A percentile compares a stretch with the other conserved stretches of the same genome.
These are phyloP conservation scores for Morpho deidamia DNA, from an alignment of 2,888 invertebrate species.

Conservation along the genomic window DNA sequence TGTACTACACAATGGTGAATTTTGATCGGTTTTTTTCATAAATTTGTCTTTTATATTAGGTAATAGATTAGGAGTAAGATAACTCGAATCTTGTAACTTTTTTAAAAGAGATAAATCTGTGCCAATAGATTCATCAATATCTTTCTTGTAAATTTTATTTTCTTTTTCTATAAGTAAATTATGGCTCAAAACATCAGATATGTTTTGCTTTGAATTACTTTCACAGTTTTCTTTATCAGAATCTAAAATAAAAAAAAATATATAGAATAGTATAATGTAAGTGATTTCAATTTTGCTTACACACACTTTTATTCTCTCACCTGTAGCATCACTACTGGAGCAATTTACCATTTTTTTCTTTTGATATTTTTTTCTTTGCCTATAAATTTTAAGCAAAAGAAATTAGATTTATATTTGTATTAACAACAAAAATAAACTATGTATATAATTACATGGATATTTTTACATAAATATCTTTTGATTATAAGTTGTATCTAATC, in stretches of 20 bases:
- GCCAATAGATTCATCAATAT: slow-evolving; percentile 52
- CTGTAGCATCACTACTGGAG: slow-evolving; percentile 39
- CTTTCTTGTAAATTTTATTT: slow-evolving; percentile 28
- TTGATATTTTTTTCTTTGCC: slow-evolving; percentile 40
- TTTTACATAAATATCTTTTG: no score
- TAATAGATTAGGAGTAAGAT: slow-evolving; percentile 3
- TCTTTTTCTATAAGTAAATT: slow-evolving; percentile 52
- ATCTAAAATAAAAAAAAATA: slow-evolving; percentile 38
- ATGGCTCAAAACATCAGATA: slow-evolving; percentile 48
- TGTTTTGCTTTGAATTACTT: slow-evolving; percentile 31
- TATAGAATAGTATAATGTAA: not conserved
- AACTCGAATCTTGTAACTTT: slow-evolving; percentile 26
- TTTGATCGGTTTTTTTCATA: slow-evolving; percentile 35
- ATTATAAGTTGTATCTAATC: no score
- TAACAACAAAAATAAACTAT: not conserved
- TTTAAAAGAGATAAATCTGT: slow-evolving; percentile 47
- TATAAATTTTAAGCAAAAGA: slow-evolving; percentile 28
- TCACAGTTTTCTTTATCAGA: slow-evolving; percentile 58
- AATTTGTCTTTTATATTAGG: slow-evolving; percentile 30
- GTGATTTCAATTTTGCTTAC: not conserved
- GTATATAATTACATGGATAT: no score
- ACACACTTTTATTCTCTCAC: slow-evolving; percentile 26
- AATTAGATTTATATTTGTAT: not conserved
- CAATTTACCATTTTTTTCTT: slow-evolving; percentile 38
- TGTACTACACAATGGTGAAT: slow-evolving; percentile 60